Base-by-base conservation (phyloP, 2,797 vertebrate species). In the Labroides dimidiatus region DNA sequence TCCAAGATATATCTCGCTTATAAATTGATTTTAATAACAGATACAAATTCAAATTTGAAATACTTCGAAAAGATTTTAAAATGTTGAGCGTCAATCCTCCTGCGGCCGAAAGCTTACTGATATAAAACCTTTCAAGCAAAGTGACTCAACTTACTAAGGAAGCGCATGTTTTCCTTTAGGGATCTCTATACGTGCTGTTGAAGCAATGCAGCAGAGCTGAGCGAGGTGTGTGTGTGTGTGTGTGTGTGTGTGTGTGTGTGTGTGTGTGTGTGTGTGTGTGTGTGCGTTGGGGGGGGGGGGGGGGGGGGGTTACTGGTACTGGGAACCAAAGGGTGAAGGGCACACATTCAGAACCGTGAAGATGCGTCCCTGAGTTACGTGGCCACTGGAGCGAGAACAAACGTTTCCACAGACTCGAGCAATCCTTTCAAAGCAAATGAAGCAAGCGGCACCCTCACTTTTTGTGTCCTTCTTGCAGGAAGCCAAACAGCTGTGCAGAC, bases 161-260 rank as follows among this genome's bases (percentile, higher is more conserved):
- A 56, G 51, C 51, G 11, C n/a, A 53, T 67, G 58, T 67, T 64
- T 56, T 62, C 52, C n/a, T 75, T 43, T 51, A 45, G 41, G 19
- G 19, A 41, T 71, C 24, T 74, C 19, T 69, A 12, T 55, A 51
- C 41, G 63, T 72, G 59, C 52, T 72, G 48, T 23, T 84, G 84
- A 78, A 69, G 75, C 81, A 82, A 48, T 91, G 84, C 87, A 79
- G 90, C 23, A 62, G 57, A 45, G n/a, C n/a, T n/a, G 55, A 58
- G 41, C 39, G 41, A 43, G 56, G 44, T 10, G n/a, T n/a, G n/a
- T n/a, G n/a, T n/a, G n/a, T n/a, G n/a, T n/a, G n/a, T n/a, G n/a
- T n/a, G n/a, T n/a, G n/a, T n/a, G n/a, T n/a, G n/a, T n/a, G n/a
- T n/a, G n/a, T n/a, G n/a, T n/a, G n/a, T n/a, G n/a, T n/a, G n/a